phyloP scores from a whole-genome alignment of 2,888 invertebrate genomes.

The Labia minor region DNA sequence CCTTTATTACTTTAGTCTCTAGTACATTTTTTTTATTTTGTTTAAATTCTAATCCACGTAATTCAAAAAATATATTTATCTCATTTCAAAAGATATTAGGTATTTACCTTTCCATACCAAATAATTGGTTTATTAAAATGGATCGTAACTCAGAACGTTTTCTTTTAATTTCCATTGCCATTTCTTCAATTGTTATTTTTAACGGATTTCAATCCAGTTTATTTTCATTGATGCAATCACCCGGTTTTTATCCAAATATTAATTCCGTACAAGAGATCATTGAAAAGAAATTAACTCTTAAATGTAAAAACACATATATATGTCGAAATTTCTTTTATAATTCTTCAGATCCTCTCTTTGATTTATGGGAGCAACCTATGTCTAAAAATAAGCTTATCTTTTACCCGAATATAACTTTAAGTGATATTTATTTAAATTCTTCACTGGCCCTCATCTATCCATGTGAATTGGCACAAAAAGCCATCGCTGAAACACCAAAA shows the following conservation, averaged over 20 bases:
- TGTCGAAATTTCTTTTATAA: not conserved
- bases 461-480: not conserved
- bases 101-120: not conserved
- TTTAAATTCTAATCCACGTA: not conserved
- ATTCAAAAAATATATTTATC: not conserved
- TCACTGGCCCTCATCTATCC: not conserved
- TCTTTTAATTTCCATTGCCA: not conserved
- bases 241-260: not conserved
- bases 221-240: not conserved
- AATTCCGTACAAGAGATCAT: not conserved
- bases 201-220: not conserved
- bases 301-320: not conserved
- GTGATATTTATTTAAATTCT: not conserved
- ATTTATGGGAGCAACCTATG: not conserved
- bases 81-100: not conserved
- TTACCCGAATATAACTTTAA: not conserved
- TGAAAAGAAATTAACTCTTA: not conserved
- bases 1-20: not conserved
- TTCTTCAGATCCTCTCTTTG: not conserved
- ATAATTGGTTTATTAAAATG: not conserved
- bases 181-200: not conserved
- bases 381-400: not conserved
- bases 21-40: not conserved
- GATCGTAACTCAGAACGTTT: not conserved
- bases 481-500: not conserved